Base-by-base conservation (phyloP, 1,140 invertebrate species). In the Ctenoplectra terminalis region DNA sequence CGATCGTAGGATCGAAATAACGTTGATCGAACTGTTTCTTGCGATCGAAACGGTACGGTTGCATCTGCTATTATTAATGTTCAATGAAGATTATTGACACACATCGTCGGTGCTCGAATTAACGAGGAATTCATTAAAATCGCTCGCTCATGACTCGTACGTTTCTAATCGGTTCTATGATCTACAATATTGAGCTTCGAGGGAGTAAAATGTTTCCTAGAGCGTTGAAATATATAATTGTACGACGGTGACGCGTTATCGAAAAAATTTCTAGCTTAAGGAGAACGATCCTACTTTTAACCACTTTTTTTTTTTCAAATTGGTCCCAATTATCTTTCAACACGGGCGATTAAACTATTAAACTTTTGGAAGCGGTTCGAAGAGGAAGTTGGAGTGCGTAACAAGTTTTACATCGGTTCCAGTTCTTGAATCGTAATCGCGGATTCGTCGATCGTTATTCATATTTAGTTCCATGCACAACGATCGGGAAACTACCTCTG, bases 251-350 rank as follows among this genome's bases (percentile, higher is more conserved):
- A 17, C 26, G 20, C 17, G 46, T 17, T 15, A 48, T 58, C 40
- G 17, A 37, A 46, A 34, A 13, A 17, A 34, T 31, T 34, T 1
- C 9, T 34, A n/a, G 0, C 1, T 6, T 1, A 8, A 23, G n/a
- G 6, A n/a, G 2, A 26, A 20, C 2, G 26, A 31, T 11, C 46
- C 46, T n/a, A 77, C 34, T 66, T 26, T 34, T 8, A n/a, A 13
- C 9, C 74, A 34, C 15, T 56, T 54, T 7, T 46, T 56, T 40
- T n/a, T n/a, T n/a, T n/a, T n/a, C n/a, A n/a, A 58, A 77, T 69
- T 58, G 29, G 2, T 34, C 8, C 48, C 15, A 54, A 76, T 77
- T 77, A 56, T 56, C 64, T 67, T 31, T 3, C 60, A 54, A 76
- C 52, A 31, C 17, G 34, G 17, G 1, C 17, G 9, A 43, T 67